Evolutionary conservation across 2,888 invertebrate species (phyloP), one percentile per base, ranked within the genome.

Genomic region (Lydus trimaculatus): DNA sequence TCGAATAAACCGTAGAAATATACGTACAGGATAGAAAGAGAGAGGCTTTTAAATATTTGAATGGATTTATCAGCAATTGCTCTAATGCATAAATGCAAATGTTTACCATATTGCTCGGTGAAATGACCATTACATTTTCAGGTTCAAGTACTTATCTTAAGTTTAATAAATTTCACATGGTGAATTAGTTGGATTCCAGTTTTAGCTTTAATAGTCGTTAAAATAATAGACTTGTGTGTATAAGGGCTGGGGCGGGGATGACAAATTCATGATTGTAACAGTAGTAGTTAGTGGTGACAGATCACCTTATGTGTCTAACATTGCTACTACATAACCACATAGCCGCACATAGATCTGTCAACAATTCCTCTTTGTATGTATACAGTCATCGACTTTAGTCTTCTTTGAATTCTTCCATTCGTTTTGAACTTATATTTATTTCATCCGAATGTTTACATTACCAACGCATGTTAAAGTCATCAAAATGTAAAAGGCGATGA

Each of bases 241-340:
- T 11, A 31, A 61, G 39, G 61, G 36, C 11, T 28, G 64, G 28
- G 58, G 43, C 23, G 58, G 72, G 75, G 73, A 74, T 76, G 76
- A 77, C 77, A 77, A 79, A 79, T 79, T 78, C 77, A 72, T 78
- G 81, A 79, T 76, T 74, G 75, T 77, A 76, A 64, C 64, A 74
- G 78, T 78, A 78, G 78, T 78, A 78, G 77, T 80, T 81, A 81
- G 79, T 76, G 78, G 78, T 81, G 82, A 82, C 82, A 80, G 80
- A 82, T 82, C 79, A 80, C 81, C 81, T 79, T 79, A 79, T 79
- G 76, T 76, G 78, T 73, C 73, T 78, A 78, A 77, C 76, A 76
- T 75, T 75, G 72, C 75, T 75, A 70, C 76, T 73, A 78, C 79
- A 78, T 75, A 76, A 78, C 79, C 78, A 67, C 79, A 75, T 72